Evolutionary conservation across 2,888 invertebrate genomes (phyloP), one percentile per base, ranked within the genome.

Genomic region (Dryocosmus kuriphilus): DNA sequence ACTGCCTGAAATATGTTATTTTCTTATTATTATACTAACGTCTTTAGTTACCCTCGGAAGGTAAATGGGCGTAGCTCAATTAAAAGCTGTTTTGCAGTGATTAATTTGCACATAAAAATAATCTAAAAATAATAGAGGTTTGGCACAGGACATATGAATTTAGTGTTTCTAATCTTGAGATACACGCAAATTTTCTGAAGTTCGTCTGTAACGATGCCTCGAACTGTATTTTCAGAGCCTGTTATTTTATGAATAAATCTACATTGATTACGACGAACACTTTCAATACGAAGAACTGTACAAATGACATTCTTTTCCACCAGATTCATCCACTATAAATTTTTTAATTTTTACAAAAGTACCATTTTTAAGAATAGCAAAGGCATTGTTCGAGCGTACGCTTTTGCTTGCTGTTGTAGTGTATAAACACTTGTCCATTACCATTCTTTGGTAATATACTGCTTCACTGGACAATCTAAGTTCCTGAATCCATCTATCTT

Each of bases 401-500:
- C 55, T 73, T 14, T 16, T 46, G 55, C 55, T 51, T 7, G 7
- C 11, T 32, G 32, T 19, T 14, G 38, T 65, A 5, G 65, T 16
- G 16, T 65, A 65, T 6, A 65, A 2, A 51, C 51, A 51, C 24
- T 27, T 30, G 55, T 51, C 65, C 38, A 27, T 73, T 3, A 55
- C 51, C 51, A 73, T 73, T 73, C 55, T 24, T 27, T 51, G 16
- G 73, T 51, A 46, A 73, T 24, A 65, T 14, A 27, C 51, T 27
- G 46, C 22, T 24, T 19, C 30, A 55, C 22, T 14, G 19, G 51
- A 30, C 24, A 51, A 2, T 73, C 24, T 4, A 27, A 51, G 30
- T 27, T 73, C 46, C 9, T 11, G 3, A 8, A 19, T 3, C 51
- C 46, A 27, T 22, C n/a, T 30, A 35, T 38, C 9, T 65, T 7